These are phyloP conservation scores for Napeogenes sylphis DNA, from an alignment of 2,888 invertebrate species.

Conservation along the genomic window DNA sequence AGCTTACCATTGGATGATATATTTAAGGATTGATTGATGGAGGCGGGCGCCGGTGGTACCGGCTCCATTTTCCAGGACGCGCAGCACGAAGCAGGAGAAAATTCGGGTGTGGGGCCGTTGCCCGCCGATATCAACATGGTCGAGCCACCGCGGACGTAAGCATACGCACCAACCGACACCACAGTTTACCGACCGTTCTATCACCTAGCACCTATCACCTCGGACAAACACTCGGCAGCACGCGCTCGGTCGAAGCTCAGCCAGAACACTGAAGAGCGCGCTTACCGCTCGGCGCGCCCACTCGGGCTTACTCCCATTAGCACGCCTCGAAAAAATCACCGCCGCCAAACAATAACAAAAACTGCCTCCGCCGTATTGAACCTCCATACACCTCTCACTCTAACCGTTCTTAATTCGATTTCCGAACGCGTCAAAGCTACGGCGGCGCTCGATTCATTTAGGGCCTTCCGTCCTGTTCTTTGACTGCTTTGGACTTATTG, in stretches of 20 bases:
- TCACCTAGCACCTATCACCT: conserved; percentile 38
- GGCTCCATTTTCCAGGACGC: conserved; percentile 82
- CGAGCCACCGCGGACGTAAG: conserved; percentile 55
- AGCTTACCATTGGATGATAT: conserved; percentile 77
- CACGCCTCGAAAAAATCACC: conserved; percentile 76
- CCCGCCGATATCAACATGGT: conserved; percentile 83
- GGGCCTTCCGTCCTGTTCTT: conserved; percentile 70
- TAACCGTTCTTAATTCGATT: conserved; percentile 75
- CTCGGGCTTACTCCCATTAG: conserved; percentile 76
- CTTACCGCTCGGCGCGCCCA: conserved; percentile 74
- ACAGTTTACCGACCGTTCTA: conserved; percentile 46
- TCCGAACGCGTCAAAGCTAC: conserved; percentile 76
- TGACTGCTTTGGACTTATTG: conserved; percentile 35
- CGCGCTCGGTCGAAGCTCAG: conserved; percentile 76
- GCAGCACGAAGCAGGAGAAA: conserved; percentile 78
- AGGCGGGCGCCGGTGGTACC: conserved; percentile 74
- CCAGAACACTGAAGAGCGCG: conserved; percentile 78
- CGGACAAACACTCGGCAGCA: conserved; percentile 59
- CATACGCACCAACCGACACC: conserved; percentile 61
- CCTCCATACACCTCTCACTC: conserved; percentile 72
- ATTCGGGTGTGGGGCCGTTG: conserved; percentile 78
- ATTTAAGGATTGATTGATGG: conserved; percentile 71
- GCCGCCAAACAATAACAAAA: conserved; percentile 73
- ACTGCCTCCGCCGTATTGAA: conserved; percentile 63
- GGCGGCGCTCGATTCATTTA: conserved; percentile 66